A percentile compares a stretch with the other conserved stretches of the same genome.
phyloP scores from a whole-genome alignment of 2,113 vertebrate species.

The Taxidea taxus region DNA sequence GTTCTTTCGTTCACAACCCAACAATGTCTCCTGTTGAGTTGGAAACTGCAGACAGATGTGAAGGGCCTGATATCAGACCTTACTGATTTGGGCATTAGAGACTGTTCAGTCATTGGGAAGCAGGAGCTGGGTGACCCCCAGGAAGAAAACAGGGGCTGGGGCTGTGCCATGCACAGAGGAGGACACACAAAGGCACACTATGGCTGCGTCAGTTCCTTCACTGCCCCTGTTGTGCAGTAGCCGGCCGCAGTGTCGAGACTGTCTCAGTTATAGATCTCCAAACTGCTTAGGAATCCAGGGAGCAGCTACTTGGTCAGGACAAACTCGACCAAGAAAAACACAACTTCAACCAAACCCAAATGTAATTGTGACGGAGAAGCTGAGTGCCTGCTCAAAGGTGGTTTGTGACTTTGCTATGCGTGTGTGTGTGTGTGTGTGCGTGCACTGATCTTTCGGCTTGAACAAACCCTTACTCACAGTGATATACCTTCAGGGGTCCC shows the following conservation, averaged over 20 bases:
- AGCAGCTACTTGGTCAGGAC: neutral
- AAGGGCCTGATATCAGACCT: neutral
- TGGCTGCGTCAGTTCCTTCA: neutral
- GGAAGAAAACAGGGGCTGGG: neutral
- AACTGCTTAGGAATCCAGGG: neutral
- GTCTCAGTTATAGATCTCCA: neutral
- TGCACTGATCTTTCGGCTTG: neutral
- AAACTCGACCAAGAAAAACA: neutral
- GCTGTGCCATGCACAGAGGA: no score
- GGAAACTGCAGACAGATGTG: neutral
- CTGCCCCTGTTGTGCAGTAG: neutral
- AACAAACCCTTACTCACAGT: neutral
- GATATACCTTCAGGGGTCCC: neutral
- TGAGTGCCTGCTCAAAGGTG: neutral
- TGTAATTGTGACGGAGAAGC: neutral
- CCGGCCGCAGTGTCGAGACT: neutral
- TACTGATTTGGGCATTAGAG: neutral
- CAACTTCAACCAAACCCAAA: neutral
- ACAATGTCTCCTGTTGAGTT: neutral
- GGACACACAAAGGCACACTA: neutral
- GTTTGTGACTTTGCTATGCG: neutral
- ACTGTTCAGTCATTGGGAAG: neutral
- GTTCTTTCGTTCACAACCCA: neutral
- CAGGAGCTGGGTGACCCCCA: neutral
- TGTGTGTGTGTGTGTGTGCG: rapidly evolving